Conservation (phyloP, 2,888 invertebrate species). For the Dolomedes plantarius region DNA sequence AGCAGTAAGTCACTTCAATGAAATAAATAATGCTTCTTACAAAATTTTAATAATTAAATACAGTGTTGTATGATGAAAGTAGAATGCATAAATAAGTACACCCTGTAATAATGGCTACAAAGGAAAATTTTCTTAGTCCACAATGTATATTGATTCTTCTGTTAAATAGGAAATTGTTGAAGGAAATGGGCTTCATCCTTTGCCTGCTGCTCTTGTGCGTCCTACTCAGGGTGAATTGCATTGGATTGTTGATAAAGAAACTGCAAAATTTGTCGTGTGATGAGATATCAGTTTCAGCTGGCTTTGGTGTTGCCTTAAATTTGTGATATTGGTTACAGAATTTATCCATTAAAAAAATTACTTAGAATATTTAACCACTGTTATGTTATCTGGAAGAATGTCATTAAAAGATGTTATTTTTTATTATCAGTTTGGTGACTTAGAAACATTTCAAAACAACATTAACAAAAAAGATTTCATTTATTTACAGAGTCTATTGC, state of each 20-base stretch:
- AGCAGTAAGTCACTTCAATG: no score
- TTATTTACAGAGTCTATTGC: not conserved
- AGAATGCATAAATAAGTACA: no score
- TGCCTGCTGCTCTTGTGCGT: conserved; percentile 87
- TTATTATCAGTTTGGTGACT: not conserved
- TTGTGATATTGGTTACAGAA: conserved; percentile 9
- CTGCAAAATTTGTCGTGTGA: conserved; percentile 74
- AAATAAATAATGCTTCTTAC: no score
- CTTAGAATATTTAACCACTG: not conserved
- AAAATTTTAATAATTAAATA: no score
- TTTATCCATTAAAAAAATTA: not conserved
- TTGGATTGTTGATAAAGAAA: conserved; percentile 79
- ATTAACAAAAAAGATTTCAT: not conserved
- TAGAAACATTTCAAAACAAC: not conserved
- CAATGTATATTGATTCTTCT: no score
- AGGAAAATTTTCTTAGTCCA: no score
- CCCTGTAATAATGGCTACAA: no score
- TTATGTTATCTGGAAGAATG: not conserved
- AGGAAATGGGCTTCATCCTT: conserved; percentile 82
- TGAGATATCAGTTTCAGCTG: not conserved
- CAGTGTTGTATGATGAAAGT: no score
- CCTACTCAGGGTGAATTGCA: conserved; percentile 83
- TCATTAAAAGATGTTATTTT: conserved; percentile 12
- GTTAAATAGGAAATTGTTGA: conserved; percentile 85
- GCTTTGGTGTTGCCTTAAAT: not conserved